Evolutionary conservation across 2,888 invertebrate species (phyloP).

Genomic region (Yponomeuta evonymella): DNA sequence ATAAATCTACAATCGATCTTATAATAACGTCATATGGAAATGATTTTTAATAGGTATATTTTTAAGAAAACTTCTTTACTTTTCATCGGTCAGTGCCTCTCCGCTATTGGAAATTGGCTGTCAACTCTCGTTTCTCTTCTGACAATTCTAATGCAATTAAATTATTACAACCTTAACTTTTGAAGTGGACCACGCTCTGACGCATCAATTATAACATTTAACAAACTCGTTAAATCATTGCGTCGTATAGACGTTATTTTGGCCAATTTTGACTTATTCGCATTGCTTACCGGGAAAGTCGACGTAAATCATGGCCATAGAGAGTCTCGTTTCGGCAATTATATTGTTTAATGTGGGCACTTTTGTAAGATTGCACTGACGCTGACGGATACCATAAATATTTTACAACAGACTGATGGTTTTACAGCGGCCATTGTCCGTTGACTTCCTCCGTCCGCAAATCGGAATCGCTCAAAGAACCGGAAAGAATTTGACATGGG

Average conservation of each 20-base stretch:
- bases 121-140: no score
- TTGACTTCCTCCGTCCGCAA: slow-evolving; percentile 43
- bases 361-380: slow-evolving; percentile 33
- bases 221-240: neutral
- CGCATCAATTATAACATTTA: no score
- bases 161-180: no score
- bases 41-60: no score
- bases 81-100: no score
- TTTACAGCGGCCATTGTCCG: slow-evolving; percentile 44
- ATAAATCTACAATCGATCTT: no score
- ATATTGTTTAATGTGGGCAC: slow-evolving; percentile 39
- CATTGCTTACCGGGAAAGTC: slow-evolving; percentile 26
- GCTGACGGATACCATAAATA: slow-evolving; percentile 41
- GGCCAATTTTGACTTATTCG: slow-evolving; percentile 16
- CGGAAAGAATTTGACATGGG: slow-evolving; percentile 53
- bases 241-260: neutral
- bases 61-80: no score
- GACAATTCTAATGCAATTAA: no score
- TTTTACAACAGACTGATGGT: slow-evolving; percentile 47
- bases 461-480: slow-evolving; percentile 34
- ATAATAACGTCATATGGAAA: no score
- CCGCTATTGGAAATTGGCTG: no score
- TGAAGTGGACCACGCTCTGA: no score
- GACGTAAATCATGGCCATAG: slow-evolving; percentile 39
- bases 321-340: slow-evolving; percentile 43